Evolutionary conservation across 2,888 invertebrate species (phyloP).

Genomic region (Nomada fucata): DNA sequence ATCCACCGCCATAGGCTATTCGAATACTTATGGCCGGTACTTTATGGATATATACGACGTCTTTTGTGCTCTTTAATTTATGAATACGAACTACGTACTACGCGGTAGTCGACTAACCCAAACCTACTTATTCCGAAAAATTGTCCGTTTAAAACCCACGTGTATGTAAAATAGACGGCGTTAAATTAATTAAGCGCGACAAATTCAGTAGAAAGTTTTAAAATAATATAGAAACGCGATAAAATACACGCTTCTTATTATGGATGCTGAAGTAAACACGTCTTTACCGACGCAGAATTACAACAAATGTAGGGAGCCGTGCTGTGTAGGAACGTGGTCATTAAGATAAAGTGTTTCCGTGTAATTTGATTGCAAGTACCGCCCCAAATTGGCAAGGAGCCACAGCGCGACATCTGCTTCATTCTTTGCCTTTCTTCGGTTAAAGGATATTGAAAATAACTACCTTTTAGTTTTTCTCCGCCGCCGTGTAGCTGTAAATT

Average conservation of each 20-base stretch:
- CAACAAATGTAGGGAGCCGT: constrained; percentile 45
- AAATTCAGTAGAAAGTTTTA: background rate
- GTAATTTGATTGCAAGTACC: constrained; percentile 71
- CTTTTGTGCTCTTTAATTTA: no score
- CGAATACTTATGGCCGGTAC: no score
- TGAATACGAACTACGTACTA: no score
- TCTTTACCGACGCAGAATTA: constrained; percentile 32
- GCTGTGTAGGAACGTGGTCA: constrained; percentile 64
- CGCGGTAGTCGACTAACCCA: no score
- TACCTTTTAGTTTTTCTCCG: constrained; percentile 56
- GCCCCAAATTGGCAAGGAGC: constrained; percentile 78
- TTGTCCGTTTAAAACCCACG: no score
- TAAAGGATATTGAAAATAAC: constrained; percentile 64
- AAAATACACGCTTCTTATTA: constrained; percentile 10
- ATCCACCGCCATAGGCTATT: no score
- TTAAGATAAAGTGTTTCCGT: constrained; percentile 71
- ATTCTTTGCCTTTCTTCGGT: constrained; percentile 72
- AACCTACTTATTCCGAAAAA: no score
- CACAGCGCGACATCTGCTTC: constrained; percentile 75
- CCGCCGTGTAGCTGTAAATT: constrained; percentile 23
- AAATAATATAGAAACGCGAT: background rate
- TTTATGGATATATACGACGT: no score
- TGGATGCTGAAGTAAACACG: constrained; percentile 42
- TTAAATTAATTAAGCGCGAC: no score
- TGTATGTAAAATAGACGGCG: no score